Base-by-base conservation (phyloP, 2,113 vertebrate genomes). In the Sisor rabdophorus region DNA sequence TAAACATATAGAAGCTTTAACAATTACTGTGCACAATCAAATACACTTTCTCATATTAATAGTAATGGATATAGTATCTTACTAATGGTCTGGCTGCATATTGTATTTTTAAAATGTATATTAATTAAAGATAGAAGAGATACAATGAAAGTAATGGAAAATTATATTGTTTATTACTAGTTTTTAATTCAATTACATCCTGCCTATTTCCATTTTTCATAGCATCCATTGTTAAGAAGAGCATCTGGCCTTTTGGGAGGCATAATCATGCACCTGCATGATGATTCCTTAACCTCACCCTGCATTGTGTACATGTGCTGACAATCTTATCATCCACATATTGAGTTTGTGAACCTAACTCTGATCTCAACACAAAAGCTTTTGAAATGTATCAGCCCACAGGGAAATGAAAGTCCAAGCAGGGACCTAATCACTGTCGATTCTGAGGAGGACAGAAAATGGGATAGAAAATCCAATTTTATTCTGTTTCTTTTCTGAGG, bases 401-500 rank as follows among this genome's bases (percentile, higher is more conserved):
- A 24, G 61, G 70, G 59, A 79, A 76, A 80, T 76, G 79, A 75
- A 36, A 76, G 75, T 28, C 67, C 63, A 70, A 79, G 79, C 69
- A 77, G 64, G 32, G 64, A 77, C 76, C 72, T 80, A 74, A 82
- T 75, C 79, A 75, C 54, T 73, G 30, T 77, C 30, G n/a, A 28
- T 73, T 76, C 68, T 28, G 71, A 32, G 68, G 65, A 55, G 72
- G 73, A 71, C 76, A 75, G 71, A 68, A 58, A 73, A 82, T 80
- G 69, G 56, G 63, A 58, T 55, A 61, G 73, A 73, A 82, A 73
- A 80, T 82, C 75, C 71, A 76, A 82, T 82, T 76, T 82, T 76
- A 71, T 47, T 73, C 79, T 53, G 52, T 65, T 71, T 67, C 63
- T 71, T 65, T 64, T 48, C 44, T 50, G 26, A 71, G 79, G 58